Percentiles rank a stretch among this genome's conserved stretches.
Evolutionary conservation across 2,113 vertebrate species (phyloP).

Genomic region (Podarcis cretensis): DNA sequence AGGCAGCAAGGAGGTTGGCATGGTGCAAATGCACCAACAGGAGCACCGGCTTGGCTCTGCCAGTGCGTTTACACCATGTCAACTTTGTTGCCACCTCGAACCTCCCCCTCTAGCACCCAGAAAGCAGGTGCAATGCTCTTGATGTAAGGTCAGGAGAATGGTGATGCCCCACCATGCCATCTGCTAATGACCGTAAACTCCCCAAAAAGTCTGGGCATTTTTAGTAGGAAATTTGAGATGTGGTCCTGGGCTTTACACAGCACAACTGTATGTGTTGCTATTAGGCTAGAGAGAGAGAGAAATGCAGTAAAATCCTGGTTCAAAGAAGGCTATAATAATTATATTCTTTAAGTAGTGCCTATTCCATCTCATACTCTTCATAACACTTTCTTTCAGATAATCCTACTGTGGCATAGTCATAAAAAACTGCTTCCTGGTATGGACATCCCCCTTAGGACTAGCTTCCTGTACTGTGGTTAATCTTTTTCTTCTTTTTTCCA

Average conservation of each 20-base stretch:
- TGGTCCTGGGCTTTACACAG: background rate
- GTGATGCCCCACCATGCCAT: too few species aligned
- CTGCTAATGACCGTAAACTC: too few species aligned
- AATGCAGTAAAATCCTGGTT: background rate
- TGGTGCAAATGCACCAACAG: too few species aligned
- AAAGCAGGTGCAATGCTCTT: too few species aligned
- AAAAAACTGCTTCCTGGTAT: background rate
- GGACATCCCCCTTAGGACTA: background rate
- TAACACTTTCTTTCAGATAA: background rate
- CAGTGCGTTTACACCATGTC: too few species aligned
- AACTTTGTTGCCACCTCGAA: too few species aligned
- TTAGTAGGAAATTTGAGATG: background rate
- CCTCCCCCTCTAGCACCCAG: too few species aligned
- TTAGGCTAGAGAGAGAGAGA: background rate
- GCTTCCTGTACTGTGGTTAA: background rate
- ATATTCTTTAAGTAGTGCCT: too few species aligned
- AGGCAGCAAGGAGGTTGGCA: too few species aligned
- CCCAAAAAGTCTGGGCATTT: too few species aligned
- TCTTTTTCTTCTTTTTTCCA: background rate
- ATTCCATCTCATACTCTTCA: background rate
- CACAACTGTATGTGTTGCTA: background rate
- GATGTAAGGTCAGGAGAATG: too few species aligned
- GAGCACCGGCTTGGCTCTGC: too few species aligned
- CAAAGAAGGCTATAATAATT: background rate
- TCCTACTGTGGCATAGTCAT: background rate